A percentile compares a stretch with the other conserved stretches of the same genome.
Conservation (phyloP, 2,888 invertebrate species). For the Drosophila sordidula region DNA sequence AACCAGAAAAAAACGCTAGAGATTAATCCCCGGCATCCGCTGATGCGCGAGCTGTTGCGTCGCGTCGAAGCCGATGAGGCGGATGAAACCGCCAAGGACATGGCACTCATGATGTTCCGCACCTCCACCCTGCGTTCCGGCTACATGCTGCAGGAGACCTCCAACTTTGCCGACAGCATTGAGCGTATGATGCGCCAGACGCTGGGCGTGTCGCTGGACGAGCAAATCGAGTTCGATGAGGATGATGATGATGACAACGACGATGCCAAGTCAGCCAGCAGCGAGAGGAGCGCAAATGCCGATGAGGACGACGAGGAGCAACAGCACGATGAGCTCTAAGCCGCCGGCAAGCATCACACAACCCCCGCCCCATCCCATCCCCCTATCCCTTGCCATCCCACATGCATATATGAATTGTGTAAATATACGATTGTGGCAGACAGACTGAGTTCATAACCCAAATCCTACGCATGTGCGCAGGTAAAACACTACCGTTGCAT, state of each 20-base stretch:
- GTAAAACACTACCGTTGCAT: conserved; percentile 59
- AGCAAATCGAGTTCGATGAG: conserved; percentile 86
- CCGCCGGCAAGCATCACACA: conserved; percentile 2
- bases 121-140: conserved; percentile 97
- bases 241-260: conserved; percentile 84
- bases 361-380: not conserved
- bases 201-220: conserved; percentile 91
- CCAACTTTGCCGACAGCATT: conserved; percentile 95
- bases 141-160: conserved; percentile 94
- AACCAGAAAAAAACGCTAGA: conserved; percentile 98
- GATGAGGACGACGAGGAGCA: conserved; percentile 85
- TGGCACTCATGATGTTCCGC: conserved; percentile 95
- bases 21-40: conserved; percentile 98
- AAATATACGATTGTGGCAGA: conserved; percentile 61
- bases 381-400: conserved; percentile 1
- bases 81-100: conserved; percentile 92
- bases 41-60: conserved; percentile 95
- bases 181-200: conserved; percentile 94
- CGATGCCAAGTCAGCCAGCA: conserved; percentile 78
- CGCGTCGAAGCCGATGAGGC: conserved; percentile 92
- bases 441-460: conserved; percentile 73
- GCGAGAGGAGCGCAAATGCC: conserved; percentile 81
- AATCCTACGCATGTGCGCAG: conserved; percentile 26
- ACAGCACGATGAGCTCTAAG: conserved; percentile 88
- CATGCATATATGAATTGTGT: conserved; percentile 49